Conservation (phyloP, 2,113 vertebrate species). For the Passer montanus region DNA sequence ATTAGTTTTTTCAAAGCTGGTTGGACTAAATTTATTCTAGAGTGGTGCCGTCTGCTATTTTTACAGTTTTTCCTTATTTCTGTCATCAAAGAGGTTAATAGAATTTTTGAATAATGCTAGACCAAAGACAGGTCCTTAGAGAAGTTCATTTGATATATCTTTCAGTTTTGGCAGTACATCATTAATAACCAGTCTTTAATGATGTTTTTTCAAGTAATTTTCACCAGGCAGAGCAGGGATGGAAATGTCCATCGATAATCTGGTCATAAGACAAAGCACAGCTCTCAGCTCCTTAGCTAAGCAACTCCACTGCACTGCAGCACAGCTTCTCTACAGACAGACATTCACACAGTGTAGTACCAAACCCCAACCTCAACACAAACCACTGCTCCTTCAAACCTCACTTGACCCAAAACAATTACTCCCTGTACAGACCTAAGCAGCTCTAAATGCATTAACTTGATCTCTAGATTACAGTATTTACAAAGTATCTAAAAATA, state of each 20-base stretch:
- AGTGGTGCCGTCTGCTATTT: neutral
- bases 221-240: neutral
- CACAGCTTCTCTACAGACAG: neutral
- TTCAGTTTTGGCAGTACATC: neutral
- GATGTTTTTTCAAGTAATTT: conserved; percentile 38
- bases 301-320: neutral
- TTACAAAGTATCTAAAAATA: neutral
- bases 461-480: neutral
- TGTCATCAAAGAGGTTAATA: conserved; percentile 16
- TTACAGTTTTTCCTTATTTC: neutral
- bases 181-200: conserved; percentile 23
- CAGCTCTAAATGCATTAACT: neutral
- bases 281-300: neutral
- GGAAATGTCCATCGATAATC: neutral
- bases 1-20: neutral
- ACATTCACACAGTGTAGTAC: neutral
- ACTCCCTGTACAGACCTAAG: neutral
- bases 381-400: neutral
- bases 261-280: neutral
- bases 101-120: conserved; percentile 38
- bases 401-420: neutral
- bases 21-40: neutral
- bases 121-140: neutral
- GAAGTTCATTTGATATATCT: neutral
- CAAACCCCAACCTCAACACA: neutral